Conservation (phyloP, 2,113 vertebrate species). For the Grammomys surdaster region DNA sequence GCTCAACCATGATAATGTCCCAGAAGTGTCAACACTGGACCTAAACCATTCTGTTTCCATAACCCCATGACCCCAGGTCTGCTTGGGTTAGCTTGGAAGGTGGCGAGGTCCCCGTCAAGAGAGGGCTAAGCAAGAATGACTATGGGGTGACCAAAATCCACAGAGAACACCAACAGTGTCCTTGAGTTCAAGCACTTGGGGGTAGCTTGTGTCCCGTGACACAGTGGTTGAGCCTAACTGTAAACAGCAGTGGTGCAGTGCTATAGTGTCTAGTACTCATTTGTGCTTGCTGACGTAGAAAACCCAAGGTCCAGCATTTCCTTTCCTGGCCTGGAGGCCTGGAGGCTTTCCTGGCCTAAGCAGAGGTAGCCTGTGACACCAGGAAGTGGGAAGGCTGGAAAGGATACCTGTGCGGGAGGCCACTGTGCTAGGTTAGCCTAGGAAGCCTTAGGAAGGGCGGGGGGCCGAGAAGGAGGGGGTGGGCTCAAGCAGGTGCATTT, state of each 20-base stretch:
- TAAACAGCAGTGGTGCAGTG: not conserved
- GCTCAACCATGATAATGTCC: not conserved
- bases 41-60: not conserved
- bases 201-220: not conserved
- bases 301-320: not conserved
- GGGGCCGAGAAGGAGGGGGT: not conserved
- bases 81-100: not conserved
- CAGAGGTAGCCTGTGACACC: not conserved
- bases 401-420: not conserved
- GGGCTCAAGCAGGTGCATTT: slow-evolving; percentile 77
- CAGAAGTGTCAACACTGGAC: too few species aligned
- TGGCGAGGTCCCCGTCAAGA: not conserved
- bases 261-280: not conserved
- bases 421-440: not conserved
- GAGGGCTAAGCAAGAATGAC: not conserved
- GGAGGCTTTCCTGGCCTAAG: not conserved
- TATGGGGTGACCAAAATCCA: too few species aligned
- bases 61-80: not conserved
- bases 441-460: not conserved
- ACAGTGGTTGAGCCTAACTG: not conserved
- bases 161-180: not conserved
- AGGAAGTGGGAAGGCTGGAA: not conserved
- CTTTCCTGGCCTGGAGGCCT: not conserved
- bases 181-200: not conserved
- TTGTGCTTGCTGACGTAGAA: not conserved